Evolutionary conservation across 1,140 invertebrate genomes (phyloP), one percentile per base, ranked within the genome.

Genomic region (Pachypeltis micranthus): DNA sequence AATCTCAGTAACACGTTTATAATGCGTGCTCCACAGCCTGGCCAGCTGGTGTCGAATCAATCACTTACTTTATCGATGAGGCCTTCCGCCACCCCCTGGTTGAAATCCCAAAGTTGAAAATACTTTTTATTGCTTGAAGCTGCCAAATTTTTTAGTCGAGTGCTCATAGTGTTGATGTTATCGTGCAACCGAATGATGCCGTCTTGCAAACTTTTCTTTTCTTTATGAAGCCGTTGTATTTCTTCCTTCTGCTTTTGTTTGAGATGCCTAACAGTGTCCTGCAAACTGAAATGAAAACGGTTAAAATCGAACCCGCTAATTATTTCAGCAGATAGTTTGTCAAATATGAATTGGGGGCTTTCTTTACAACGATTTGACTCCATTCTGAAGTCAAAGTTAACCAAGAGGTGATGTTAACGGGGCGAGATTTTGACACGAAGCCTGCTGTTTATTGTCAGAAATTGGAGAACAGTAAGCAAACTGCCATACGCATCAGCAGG

Each of bases 41-140:
- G n/a, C n/a, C n/a, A n/a, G n/a, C n/a, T n/a, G n/a, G n/a, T n/a
- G n/a, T n/a, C n/a, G n/a, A n/a, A n/a, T n/a, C n/a, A n/a, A n/a
- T n/a, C n/a, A n/a, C 3, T 14, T 57, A 59, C 57, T 31, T 59
- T 59, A 34, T 59, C 29, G 31, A 59, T 59, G 1, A 59, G n/a
- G 10, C 31, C 57, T 25, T 59, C 26, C 2, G 29, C 57, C 24
- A 59, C 57, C 31, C 29, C 29, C 31, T 59, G 57, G 31, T 59
- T 59, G 29, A 59, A 59, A 34, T 59, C 57, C 57, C 57, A 59
- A 28, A 59, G 24, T 34, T 59, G 26, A 19, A 59, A 59, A 31
- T 59, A 59, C n/a, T 59, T 59, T 59, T 59, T 59, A 2, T 12
- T 29, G 24, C 57, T 59, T 4, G 57, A 59, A 29, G 26, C 57